Evolutionary conservation across 2,113 vertebrate species (phyloP).

Genomic region (Cyprinodon brontotheroides): DNA sequence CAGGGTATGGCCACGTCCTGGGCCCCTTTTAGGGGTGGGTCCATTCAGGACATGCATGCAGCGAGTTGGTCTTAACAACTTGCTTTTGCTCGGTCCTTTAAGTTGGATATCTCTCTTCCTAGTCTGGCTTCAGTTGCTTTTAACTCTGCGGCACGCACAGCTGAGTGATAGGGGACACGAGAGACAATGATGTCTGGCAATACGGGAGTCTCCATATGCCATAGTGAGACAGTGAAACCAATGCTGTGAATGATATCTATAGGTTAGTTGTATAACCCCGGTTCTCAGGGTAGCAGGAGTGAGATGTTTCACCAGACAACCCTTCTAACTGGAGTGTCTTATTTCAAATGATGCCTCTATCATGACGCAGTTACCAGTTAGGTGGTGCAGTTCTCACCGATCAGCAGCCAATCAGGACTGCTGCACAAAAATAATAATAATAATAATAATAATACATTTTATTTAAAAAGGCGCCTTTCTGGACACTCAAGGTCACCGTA

Average conservation of each 20-base stretch:
- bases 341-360: not conserved
- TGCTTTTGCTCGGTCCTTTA: not conserved
- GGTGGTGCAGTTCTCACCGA: no score
- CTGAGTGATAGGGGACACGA: not conserved
- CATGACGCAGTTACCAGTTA: no score
- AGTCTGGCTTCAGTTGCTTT: not conserved
- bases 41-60: not conserved
- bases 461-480: no score
- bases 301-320: not conserved
- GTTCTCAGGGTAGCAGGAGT: not conserved
- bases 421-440: no score
- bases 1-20: not conserved
- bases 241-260: conserved; percentile 2
- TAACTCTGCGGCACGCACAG: not conserved
- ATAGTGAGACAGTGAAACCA: conserved; percentile 2
- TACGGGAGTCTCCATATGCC: not conserved
- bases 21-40: not conserved
- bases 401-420: no score
- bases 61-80: not conserved
- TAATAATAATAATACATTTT: no score
- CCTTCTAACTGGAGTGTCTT: not conserved
- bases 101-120: not conserved
- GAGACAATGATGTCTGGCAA: not conserved
- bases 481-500: no score
- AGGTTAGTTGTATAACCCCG: conserved; percentile 1